Percentiles rank a stretch among this genome's conserved stretches.
phyloP scores from a whole-genome alignment of 2,888 invertebrate genomes.

The Eupithecia dodoneata region DNA sequence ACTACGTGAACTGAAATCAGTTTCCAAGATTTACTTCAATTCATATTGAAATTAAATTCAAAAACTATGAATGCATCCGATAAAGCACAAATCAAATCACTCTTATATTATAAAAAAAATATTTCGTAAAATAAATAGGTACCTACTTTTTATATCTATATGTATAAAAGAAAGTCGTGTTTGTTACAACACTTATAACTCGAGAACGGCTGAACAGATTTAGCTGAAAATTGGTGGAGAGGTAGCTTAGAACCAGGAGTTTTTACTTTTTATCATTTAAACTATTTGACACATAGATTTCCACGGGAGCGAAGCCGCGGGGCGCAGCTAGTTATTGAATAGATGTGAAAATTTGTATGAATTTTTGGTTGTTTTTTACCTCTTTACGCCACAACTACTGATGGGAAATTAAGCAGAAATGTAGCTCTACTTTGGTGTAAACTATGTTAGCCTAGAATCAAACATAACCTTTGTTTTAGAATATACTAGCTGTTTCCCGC shows the following conservation, averaged over 20 bases:
- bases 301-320: too few species aligned
- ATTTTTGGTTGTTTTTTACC: neutral
- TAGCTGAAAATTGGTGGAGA: too few species aligned
- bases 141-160: too few species aligned
- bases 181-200: too few species aligned
- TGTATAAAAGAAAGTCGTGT: too few species aligned
- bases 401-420: neutral
- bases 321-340: too few species aligned
- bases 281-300: too few species aligned
- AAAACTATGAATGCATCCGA: neutral
- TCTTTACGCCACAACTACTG: neutral
- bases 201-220: too few species aligned
- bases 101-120: neutral
- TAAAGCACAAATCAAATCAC: neutral
- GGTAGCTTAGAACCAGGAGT: too few species aligned
- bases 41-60: neutral
- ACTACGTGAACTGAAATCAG: constrained; percentile 4
- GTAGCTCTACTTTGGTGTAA: neutral
- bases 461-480: neutral
- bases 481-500: too few species aligned
- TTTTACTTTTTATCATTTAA: too few species aligned
- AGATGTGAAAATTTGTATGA: neutral
- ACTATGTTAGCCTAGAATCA: neutral
- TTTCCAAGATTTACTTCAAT: neutral
- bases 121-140: too few species aligned